Evolutionary conservation across 2,888 invertebrate species (phyloP).

Genomic region (Lumbricus terrestris): DNA sequence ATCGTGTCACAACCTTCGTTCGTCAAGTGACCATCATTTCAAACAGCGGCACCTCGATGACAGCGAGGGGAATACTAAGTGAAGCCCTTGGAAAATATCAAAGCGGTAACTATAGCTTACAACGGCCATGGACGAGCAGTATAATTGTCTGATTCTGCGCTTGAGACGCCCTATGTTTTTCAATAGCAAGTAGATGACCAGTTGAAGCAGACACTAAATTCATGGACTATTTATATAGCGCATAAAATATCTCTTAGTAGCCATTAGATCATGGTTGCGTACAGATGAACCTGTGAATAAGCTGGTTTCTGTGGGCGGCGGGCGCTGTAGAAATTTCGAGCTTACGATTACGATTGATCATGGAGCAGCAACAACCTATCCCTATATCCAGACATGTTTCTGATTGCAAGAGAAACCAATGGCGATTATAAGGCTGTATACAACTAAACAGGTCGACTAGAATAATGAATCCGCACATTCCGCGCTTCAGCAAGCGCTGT

Average conservation of each 20-base stretch:
- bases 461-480: no score
- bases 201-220: neutral
- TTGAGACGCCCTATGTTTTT: neutral
- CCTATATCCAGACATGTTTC: neutral
- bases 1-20: neutral
- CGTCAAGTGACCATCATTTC: neutral
- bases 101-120: neutral
- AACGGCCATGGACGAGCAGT: neutral
- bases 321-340: no score
- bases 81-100: neutral
- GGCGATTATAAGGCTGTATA: neutral
- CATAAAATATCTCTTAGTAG: neutral
- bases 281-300: no score
- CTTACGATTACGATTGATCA: no score
- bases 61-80: neutral
- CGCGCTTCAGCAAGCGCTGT: no score
- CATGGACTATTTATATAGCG: no score
- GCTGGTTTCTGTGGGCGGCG: no score
- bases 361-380: neutral
- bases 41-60: neutral
- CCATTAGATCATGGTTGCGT: neutral
- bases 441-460: no score
- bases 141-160: neutral
- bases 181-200: neutral
- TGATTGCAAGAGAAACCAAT: neutral